Base-by-base conservation (phyloP, 64 coral and sea anemone genomes). In the Dendrophyllia cribrosa region DNA sequence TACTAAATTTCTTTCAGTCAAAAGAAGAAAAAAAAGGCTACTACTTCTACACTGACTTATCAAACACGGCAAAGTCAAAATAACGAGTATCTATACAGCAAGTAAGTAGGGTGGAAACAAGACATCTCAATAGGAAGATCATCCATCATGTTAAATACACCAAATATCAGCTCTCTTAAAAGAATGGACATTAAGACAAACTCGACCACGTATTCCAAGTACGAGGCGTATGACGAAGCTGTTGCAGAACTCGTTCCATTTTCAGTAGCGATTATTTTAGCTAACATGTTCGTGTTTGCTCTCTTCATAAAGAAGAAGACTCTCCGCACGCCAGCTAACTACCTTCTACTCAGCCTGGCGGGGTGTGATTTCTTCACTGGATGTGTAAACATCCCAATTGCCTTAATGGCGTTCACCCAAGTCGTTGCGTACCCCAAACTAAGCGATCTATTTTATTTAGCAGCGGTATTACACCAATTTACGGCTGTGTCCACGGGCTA, bases 221-320 rank as follows among this genome's bases (percentile, higher is more conserved):
- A 49, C 74, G 21, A 51, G 4, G 48, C 74, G 6, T 11, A 3
- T 9, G 17, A n/a, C 16, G 74, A 52, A 53, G 74, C 74, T 77
- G 17, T 77, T 22, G 17, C 74, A 51, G 74, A 77, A 23, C 74
- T 77, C 4, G 49, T 77, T 77, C 74, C 74, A 77, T 77, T 77
- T 77, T 77, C 74, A 52, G 46, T 77, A 5, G 20, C 49, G 20
- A 77, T 77, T n/a, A 77, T 53, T 51, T 77, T 77, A 51, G 49
- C 74, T 2, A 77, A 77, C 74, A 77, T 47, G n/a, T 77, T 77
- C 17, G 74, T 77, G 47, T 77, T 77, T 53, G 20, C 53, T 3
- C 74, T 77, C 48, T 77, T 77, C 19, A 10, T 52, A 77, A 77
- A 77, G 74, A 77, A 77, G 74, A 51, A 14, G 2, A 21, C 49